Evolutionary conservation across 2,888 invertebrate genomes (phyloP).

Genomic region (Panzeria rudis): DNA sequence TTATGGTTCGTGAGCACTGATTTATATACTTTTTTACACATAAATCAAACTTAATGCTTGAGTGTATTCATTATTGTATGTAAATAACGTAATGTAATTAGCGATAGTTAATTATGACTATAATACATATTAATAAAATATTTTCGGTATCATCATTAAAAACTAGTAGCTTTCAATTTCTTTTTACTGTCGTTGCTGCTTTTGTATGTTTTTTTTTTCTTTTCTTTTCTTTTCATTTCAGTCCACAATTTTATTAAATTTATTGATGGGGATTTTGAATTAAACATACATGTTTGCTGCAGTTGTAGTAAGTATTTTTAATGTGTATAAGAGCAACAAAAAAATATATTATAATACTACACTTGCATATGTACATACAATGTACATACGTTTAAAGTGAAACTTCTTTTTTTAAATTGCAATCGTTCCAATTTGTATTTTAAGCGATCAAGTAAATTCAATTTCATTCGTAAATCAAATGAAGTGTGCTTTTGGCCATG

Average conservation of each 20-base stretch:
- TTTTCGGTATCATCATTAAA: constrained; percentile 6
- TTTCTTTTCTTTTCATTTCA: background rate
- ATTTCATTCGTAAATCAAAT: constrained; percentile 38
- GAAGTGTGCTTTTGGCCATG: constrained; percentile 14
- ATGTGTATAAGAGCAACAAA: constrained; percentile 37
- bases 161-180: constrained; percentile 35
- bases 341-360: constrained; percentile 4
- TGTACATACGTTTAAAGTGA: constrained; percentile 66
- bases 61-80: background rate
- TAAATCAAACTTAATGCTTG: background rate
- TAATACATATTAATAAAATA: constrained; percentile 22
- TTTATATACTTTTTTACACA: too few species aligned
- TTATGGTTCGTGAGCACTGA: too few species aligned
- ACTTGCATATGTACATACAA: too few species aligned
- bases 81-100: background rate
- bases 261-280: constrained; percentile 32
- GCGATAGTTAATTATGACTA: constrained; percentile 2
- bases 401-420: constrained; percentile 57
- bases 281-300: background rate
- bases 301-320: constrained; percentile 7
- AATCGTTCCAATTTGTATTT: constrained; percentile 51
- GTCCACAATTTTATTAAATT: constrained; percentile 28
- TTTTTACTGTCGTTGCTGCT: background rate
- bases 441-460: constrained; percentile 16
- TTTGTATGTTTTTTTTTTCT: background rate